Base-by-base conservation (phyloP, 2,888 invertebrate genomes). In the Tachystola acroxantha region DNA sequence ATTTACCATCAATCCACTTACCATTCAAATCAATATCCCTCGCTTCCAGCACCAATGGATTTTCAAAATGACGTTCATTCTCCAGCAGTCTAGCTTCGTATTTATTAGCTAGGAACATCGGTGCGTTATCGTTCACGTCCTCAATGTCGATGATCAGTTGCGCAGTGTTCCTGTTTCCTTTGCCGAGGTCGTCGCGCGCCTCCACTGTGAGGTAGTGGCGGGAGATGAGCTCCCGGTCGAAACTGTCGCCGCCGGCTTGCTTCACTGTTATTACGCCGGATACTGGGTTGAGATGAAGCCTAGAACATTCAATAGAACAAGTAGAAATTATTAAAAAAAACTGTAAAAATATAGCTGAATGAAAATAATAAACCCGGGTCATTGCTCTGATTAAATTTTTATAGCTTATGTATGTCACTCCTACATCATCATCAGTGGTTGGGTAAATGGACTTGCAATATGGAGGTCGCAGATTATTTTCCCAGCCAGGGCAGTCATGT, bases 91-190 rank as follows among this genome's bases (percentile, higher is more conserved):
- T 89, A 0, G 94, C 93, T 63, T 95, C 95, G 57, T 97, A 96
- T 51, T 92, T 92, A 40, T 90, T 92, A 43, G 94, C 94, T 1
- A 92, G 74, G 66, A 97, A 98, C 51, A 92, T 88, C 0, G 98
- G 98, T 0, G 94, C 90, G 65, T 97, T 96, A 62, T 97, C 97
- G 57, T 97, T 97, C 0, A 95, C 92, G 68, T 96, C 96, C 50
- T 92, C 92, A 26, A 96, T 91, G 53, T 94, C 93, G 3, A 96
- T 89, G 3, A 95, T 90, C 9, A 96, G 78, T 64, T 96, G 96
- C 0, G 92, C 95, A 0, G 95, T 94, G 64, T 96, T 96, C 34
- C 96, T 89, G 10, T 71, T 75, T 33, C 96, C 96, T 57, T 89
- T 88, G 10, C 96, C 96, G 33, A 94, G 88, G 71, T 95, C 93